Percentiles rank a stretch among this genome's conserved stretches.
These are phyloP conservation scores for Hoplostethus mediterraneus DNA, from an alignment of 2,797 vertebrate genomes.

Conservation along the genomic window DNA sequence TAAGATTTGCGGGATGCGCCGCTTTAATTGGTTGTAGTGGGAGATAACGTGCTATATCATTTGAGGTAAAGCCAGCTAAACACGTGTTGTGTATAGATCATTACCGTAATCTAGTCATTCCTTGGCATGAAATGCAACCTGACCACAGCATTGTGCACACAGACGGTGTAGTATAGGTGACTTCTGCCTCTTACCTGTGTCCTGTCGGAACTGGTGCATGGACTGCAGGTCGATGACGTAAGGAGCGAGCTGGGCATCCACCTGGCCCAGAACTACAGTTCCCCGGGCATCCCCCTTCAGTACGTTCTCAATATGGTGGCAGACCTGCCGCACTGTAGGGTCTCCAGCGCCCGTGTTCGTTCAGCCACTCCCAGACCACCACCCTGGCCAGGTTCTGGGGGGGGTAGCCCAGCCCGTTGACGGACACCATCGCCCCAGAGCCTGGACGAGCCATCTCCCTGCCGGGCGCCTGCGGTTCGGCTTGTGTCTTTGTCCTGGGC, in stretches of 20 bases:
- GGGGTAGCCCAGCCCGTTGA: slow-evolving; percentile 88
- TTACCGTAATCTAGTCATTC: not conserved
- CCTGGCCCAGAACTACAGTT: slow-evolving; percentile 93
- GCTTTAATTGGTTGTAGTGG: slow-evolving; percentile 17
- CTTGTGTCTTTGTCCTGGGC: slow-evolving; percentile 52
- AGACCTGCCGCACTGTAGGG: slow-evolving; percentile 93
- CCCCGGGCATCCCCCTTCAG: slow-evolving; percentile 93
- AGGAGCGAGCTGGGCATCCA: slow-evolving; percentile 92
- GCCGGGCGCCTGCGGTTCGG: slow-evolving; percentile 44
- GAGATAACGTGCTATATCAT: slow-evolving; percentile 13
- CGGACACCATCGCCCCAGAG: slow-evolving; percentile 78
- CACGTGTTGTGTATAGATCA: not conserved
- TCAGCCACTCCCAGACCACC: slow-evolving; percentile 99
- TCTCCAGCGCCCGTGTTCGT: slow-evolving; percentile 95
- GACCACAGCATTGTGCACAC: not conserved
- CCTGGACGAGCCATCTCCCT: slow-evolving; percentile 66
- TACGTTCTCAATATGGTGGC: slow-evolving; percentile 96
- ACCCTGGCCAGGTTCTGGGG: slow-evolving; percentile 94
- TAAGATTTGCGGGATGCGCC: slow-evolving; percentile 21
- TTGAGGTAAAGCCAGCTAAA: slow-evolving; percentile 4
- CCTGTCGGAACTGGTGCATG: slow-evolving; percentile 98
- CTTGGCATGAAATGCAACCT: not conserved
- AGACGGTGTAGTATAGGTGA: slow-evolving; percentile 4
- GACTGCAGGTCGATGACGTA: slow-evolving; percentile 97
- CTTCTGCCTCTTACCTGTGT: slow-evolving; percentile 89